These are phyloP conservation scores for Channa argus DNA, from an alignment of 2,113 vertebrate genomes.

Conservation along the genomic window DNA sequence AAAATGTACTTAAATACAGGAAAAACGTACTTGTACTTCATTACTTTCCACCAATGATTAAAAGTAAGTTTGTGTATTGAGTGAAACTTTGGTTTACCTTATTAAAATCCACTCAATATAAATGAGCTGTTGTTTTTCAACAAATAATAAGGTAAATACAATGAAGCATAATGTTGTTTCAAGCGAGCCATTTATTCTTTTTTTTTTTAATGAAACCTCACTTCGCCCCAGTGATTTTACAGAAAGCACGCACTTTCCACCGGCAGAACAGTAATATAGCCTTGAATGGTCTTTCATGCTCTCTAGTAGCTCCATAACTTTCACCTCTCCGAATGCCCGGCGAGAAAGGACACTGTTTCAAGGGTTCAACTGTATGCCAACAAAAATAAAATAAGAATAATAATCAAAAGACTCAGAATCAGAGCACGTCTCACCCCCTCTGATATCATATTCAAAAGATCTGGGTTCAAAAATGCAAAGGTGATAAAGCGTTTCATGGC, in stretches of 20 bases:
- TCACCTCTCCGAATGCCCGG: conserved; percentile 46
- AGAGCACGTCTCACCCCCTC: conserved; percentile 26
- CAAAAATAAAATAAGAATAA: neutral
- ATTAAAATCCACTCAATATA: no score
- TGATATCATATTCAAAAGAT: conserved; percentile 28
- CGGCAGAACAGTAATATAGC: conserved; percentile 34
- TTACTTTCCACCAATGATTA: no score
- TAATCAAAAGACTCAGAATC: conserved; percentile 52
- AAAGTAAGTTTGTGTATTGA: no score
- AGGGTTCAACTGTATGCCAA: conserved; percentile 54
- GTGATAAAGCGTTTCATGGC: neutral
- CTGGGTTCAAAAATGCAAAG: conserved; percentile 29
- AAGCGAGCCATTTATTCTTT: no score
- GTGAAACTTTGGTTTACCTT: no score
- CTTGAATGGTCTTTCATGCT: conserved; percentile 50
- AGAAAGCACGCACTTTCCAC: conserved; percentile 6
- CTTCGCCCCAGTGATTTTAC: no score
- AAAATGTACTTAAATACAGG: no score
- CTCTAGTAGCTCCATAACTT: conserved; percentile 41
- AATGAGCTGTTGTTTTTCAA: no score
- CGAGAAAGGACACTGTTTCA: conserved; percentile 42
- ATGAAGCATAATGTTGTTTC: no score
- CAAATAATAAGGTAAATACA: no score
- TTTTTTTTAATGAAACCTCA: no score
- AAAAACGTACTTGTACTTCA: no score